Conservation (phyloP, 1,140 invertebrate genomes). For the Nephila pilipes region DNA sequence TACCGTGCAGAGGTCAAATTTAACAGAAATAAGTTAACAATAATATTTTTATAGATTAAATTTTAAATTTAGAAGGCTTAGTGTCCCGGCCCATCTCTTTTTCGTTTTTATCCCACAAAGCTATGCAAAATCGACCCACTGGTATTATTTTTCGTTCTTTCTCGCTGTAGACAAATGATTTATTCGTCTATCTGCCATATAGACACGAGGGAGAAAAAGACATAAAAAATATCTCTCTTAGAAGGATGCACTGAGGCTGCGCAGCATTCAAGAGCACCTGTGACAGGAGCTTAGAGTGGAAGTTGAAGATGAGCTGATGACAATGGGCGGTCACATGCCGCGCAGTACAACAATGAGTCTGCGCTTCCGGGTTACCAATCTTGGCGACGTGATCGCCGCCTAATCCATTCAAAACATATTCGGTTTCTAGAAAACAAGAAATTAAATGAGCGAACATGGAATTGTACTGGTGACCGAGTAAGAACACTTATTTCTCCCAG, state of each 20-base stretch:
- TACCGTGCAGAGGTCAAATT: no score
- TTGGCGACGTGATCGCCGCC: constrained; percentile 20
- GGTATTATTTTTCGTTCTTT: neutral
- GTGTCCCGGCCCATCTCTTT: no score
- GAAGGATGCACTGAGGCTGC: constrained; percentile 2
- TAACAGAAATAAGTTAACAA: no score
- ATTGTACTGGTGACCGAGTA: no score
- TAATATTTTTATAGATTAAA: no score
- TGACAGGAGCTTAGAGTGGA: constrained; percentile 54
- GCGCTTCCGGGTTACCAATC: constrained; percentile 1
- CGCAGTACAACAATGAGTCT: constrained; percentile 53
- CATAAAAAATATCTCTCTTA: neutral
- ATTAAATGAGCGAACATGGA: no score
- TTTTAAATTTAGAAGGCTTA: no score
- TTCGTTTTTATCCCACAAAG: no score
- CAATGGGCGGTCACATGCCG: constrained; percentile 61
- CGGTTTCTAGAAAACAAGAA: no score
- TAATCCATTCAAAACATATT: neutral
- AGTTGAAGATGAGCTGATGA: constrained; percentile 55
- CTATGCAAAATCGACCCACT: no score
- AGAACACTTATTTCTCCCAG: no score
- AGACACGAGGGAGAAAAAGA: constrained; percentile 13
- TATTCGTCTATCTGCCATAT: neutral
- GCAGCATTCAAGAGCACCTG: constrained; percentile 37
- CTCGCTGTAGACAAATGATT: neutral